Percentiles rank a stretch among this genome's conserved stretches.
phyloP scores from a whole-genome alignment of 2,888 invertebrate species.

The Desoria tigrina region DNA sequence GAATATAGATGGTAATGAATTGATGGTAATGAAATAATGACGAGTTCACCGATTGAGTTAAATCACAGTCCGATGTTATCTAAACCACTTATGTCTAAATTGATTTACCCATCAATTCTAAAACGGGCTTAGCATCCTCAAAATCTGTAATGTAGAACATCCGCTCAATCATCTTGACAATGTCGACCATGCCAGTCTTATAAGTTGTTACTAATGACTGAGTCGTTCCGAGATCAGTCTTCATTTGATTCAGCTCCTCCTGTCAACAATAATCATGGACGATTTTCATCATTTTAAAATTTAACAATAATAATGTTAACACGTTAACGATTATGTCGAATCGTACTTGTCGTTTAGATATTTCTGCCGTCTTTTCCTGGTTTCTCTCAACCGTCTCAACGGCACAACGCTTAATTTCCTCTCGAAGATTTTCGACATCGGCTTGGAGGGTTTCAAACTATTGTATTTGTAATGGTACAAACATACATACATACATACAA shows the following conservation, averaged over 20 bases:
- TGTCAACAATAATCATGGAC: too few species aligned
- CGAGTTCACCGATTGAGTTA: too few species aligned
- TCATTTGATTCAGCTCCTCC: slow-evolving; percentile 41
- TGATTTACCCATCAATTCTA: slow-evolving; percentile 42
- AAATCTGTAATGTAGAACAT: slow-evolving; percentile 47
- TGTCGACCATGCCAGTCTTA: slow-evolving; percentile 41
- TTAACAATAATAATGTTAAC: too few species aligned
- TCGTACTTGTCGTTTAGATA: slow-evolving; percentile 33
- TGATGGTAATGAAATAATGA: too few species aligned
- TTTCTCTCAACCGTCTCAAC: slow-evolving; percentile 48
- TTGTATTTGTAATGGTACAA: neutral
- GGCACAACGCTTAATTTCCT: slow-evolving; percentile 38
- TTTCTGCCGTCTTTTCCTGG: slow-evolving; percentile 42
- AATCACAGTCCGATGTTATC: neutral
- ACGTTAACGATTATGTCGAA: neutral
- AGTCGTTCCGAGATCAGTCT: slow-evolving; percentile 35
- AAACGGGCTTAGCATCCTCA: slow-evolving; percentile 42
- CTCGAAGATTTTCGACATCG: slow-evolving; percentile 35
- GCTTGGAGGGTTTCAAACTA: slow-evolving; percentile 47
- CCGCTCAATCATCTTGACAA: slow-evolving; percentile 43
- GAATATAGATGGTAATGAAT: too few species aligned
- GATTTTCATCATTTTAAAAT: neutral
- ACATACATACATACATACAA: too few species aligned
- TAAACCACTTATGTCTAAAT: neutral
- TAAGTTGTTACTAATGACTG: slow-evolving; percentile 33